Evolutionary conservation across 2,888 invertebrate species (phyloP), one percentile per base, ranked within the genome.

Genomic region (Nezara viridula): DNA sequence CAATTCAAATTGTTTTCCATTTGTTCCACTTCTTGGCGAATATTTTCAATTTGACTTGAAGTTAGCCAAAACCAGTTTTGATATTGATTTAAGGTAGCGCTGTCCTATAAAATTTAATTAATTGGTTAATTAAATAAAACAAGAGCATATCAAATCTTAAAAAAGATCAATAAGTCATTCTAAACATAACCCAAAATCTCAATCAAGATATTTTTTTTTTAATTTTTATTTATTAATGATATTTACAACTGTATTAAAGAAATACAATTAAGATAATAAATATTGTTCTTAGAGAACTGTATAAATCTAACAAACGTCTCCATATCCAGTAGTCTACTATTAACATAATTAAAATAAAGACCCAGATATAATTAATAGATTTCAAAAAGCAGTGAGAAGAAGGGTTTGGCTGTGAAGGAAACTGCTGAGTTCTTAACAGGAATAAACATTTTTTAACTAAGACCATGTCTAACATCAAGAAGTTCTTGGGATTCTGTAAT

Each of bases 21-120:
- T 91, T 95, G 95, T 90, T 94, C 94, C 90, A 96, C 93, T 92
- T 96, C 96, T 90, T 94, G 94, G 92, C 96, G 96, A 47, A 97
- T 93, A 90, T 95, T 95, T 91, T 95, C 95, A 87, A 97, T 95
- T 93, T 97, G 96, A 92, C 95, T 95, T 89, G 95, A 94, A 37
- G 96, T 96, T 92, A 96, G 94, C 90, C 94, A 94, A 92, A 96
- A 97, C 95, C 96, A 96, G 91, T 95, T 95, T 92, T 96, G 95
- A 92, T 96, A 96, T 91, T 96, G 95, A 88, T 94, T 93, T 85
- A 94, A 92, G 40, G 94, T 92, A 24, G 86, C 89, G 32, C 73
- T 89, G 24, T 88, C 90, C 91, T 91, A 86, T 27, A 85, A 85
- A 86, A 81, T 32, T 44, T 16, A 32, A 66, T 32, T 32, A 32